Base-by-base conservation (phyloP, 2,797 vertebrate genomes). In the Mionectes olivaceus region DNA sequence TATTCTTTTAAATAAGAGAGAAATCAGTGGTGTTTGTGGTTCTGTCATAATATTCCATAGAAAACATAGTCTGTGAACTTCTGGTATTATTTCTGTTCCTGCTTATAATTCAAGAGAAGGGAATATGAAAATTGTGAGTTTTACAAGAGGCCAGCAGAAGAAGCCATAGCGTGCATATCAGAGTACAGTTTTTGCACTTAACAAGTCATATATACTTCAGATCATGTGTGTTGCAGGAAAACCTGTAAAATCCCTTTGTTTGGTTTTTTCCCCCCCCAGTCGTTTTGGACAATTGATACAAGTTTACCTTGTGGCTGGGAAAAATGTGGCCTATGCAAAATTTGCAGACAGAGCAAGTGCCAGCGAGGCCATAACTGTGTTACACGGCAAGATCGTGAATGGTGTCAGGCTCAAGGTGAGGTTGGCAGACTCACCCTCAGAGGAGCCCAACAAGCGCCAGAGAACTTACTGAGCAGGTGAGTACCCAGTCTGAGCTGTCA, bases 381-480 rank as follows among this genome's bases (percentile, higher is more conserved):
- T 99, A 22, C 99, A 99, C 41, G 98, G 99, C 9, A 99, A 98
- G 79, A 97, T 98, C 19, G 98, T 99, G 44, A 99, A 99, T 6
- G 99, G 99, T 0, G 98, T 99, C 18, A 99, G 99, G 96, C 98
- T 99, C 97, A 99, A 99, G 96, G 99, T 99, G 95, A 99, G 99
- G 98, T 75, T 99, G 93, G 99, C 99, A 6, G 99, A 99, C 90
- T 99, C 99, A 0, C 99, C 99, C 39, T 97, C 98, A 23, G 99
- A 99, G 94, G 99, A 99, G 61, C 98, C 99, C 5, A 99, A 99
- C 90, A 99, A 99, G 91, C 98, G 99, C 4, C 99, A 99, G 87
- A 99, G 99, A 47, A 99, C 98, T 53, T 99, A 99, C 97, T 99
- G 97, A 96, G 59, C 90, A 95, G 97, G 98, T 98, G 96, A 98